Percentiles rank a stretch among this genome's conserved stretches.
Evolutionary conservation across 2,113 vertebrate species (phyloP).

Genomic region (Apteryx mantelli): DNA sequence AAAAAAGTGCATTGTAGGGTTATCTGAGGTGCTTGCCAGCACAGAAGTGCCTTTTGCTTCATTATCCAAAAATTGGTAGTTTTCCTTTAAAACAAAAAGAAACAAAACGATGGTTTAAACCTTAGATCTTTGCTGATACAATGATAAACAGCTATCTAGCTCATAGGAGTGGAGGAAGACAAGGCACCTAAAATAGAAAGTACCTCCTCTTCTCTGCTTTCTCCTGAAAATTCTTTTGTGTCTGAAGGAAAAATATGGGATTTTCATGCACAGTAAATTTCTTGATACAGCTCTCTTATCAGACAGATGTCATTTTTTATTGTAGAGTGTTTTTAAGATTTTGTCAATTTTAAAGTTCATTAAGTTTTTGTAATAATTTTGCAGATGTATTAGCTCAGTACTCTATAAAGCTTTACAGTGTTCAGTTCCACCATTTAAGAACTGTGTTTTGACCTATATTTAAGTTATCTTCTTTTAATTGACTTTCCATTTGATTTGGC

Average conservation of each 20-base stretch:
- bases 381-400: neutral
- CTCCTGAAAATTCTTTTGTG: neutral
- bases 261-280: neutral
- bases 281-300: neutral
- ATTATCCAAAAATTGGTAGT: neutral
- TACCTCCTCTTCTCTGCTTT: neutral
- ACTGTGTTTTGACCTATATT: neutral
- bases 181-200: neutral
- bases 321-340: neutral
- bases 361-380: neutral
- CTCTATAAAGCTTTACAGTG: neutral
- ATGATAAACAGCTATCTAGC: too few species aligned
- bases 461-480: neutral
- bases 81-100: slow-evolving; percentile 10
- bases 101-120: neutral
- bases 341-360: too few species aligned
- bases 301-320: neutral
- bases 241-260: neutral
- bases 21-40: slow-evolving; percentile 52
- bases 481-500: neutral
- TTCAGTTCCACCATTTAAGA: neutral
- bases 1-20: slow-evolving; percentile 71
- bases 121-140: neutral
- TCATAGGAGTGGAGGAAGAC: neutral
- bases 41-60: neutral